Evolutionary conservation across 1,140 invertebrate species (phyloP), one percentile per base, ranked within the genome.

Genomic region (Archivesica marissinica): DNA sequence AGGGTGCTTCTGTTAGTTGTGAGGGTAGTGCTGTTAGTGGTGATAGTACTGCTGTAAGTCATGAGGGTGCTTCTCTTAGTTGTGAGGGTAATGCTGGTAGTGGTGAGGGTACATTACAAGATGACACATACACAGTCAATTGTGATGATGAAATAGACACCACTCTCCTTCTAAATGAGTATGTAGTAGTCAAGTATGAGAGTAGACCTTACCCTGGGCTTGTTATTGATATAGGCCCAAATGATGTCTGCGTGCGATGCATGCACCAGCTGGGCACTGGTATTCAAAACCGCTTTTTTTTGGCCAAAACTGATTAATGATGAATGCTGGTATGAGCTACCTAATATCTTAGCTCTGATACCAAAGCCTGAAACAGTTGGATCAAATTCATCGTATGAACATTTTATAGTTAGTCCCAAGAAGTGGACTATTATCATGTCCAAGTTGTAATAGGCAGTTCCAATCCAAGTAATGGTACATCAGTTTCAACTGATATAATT

Each of bases 251-350:
- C 20, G 44, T 47, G 20, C 9, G 44, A 11, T 47, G 44, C 20
- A 9, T 47, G 9, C 44, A 47, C 20, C 44, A 47, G 20, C 9
- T 47, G 9, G 44, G 44, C 9, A 47, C 9, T n/a, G n/a, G n/a
- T n/a, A 47, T 9, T 20, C 9, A 59, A 59, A 28, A 59, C 13
- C 25, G 23, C 13, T 13, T 59, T 59, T 59, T 59, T 11, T 28
- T 59, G 56, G 56, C 56, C 56, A 11, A 59, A 59, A 28, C 25
- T 59, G 25, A 25, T 59, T 17, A 59, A 59, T 9, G 56, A 59
- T 59, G 56, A 59, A 59, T 59, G 56, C 25, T 59, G 56, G 56
- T 59, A 59, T 59, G 56, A 59, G 56, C 25, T 59, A 59, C 13
- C 13, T 17, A 59, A 59, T 59, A 28, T 59, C 7, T 17, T 28